phyloP scores from a whole-genome alignment of 2,113 vertebrate genomes.

The Paedocypris sp. region DNA sequence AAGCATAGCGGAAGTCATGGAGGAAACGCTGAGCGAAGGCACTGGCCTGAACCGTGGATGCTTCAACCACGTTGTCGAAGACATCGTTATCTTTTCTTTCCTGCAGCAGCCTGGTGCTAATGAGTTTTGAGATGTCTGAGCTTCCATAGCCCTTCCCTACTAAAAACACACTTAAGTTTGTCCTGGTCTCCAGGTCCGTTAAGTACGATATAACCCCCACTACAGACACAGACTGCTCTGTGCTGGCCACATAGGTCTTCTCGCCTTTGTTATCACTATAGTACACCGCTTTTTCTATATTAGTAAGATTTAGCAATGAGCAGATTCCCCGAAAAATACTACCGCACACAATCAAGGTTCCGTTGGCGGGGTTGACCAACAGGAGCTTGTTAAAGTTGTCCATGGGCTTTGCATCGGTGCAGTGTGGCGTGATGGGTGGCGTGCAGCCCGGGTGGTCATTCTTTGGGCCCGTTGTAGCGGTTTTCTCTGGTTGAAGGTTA shows the following conservation, averaged over 20 bases:
- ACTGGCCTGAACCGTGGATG: slow-evolving; percentile 69
- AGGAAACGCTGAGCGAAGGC: slow-evolving; percentile 62
- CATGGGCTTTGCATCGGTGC: slow-evolving; percentile 57
- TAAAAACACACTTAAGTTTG: slow-evolving; percentile 63
- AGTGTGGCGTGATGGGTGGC: slow-evolving; percentile 74
- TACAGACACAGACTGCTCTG: slow-evolving; percentile 72
- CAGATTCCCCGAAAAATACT: slow-evolving; percentile 89
- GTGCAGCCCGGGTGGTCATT: slow-evolving; percentile 78
- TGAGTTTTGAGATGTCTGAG: slow-evolving; percentile 84
- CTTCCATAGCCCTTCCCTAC: slow-evolving; percentile 85
- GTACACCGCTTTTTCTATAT: slow-evolving; percentile 61
- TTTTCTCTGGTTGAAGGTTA: slow-evolving; percentile 47
- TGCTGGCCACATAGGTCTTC: slow-evolving; percentile 88
- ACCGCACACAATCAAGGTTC: slow-evolving; percentile 77
- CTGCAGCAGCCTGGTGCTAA: slow-evolving; percentile 82
- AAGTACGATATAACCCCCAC: slow-evolving; percentile 78
- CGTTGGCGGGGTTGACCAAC: slow-evolving; percentile 59
- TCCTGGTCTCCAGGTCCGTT: not conserved
- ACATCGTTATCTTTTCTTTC: slow-evolving; percentile 61
- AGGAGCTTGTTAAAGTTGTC: slow-evolving; percentile 86
- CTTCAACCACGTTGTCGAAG: slow-evolving; percentile 83
- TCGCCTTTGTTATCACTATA: slow-evolving; percentile 81
- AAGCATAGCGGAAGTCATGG: slow-evolving; percentile 65
- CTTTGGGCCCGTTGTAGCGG: slow-evolving; percentile 58
- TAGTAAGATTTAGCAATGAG: slow-evolving; percentile 69